phyloP scores from a whole-genome alignment of 2,888 invertebrate species.

The Hydrotaea diabolus region DNA sequence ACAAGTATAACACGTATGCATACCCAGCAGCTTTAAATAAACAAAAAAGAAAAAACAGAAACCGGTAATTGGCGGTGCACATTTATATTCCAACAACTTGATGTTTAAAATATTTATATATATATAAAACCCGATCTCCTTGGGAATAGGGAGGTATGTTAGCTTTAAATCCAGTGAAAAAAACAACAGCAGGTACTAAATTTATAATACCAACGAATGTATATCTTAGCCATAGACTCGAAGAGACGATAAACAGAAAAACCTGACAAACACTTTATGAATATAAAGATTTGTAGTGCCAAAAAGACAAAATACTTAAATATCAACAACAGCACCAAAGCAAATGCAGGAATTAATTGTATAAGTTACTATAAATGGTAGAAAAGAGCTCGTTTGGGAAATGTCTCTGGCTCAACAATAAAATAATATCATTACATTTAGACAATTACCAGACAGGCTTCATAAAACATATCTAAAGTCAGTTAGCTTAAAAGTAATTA shows the following conservation, averaged over 20 bases:
- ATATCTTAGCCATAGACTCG: not conserved
- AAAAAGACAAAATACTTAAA: not conserved
- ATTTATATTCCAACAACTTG: constrained; percentile 5
- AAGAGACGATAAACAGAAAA: not conserved
- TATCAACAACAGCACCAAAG: not conserved
- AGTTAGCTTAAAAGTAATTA: not conserved
- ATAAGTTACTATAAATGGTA: not conserved
- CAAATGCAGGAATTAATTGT: not conserved
- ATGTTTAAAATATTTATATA: not conserved
- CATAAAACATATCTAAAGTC: not conserved
- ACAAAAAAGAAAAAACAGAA: constrained; percentile 11
- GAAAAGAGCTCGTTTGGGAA: not conserved
- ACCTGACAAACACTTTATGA: not conserved
- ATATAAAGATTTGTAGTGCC: not conserved
- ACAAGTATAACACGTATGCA: not conserved
- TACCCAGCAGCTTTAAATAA: constrained; percentile 36
- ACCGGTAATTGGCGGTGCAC: constrained; percentile 35
- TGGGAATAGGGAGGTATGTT: constrained; percentile 37
- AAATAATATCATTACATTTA: not conserved
- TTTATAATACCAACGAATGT: not conserved
- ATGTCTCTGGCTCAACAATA: not conserved
- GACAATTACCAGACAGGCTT: not conserved
- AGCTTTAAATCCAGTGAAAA: not conserved
- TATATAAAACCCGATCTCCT: constrained; percentile 53
- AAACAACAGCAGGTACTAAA: constrained; percentile 25